Percentiles rank a stretch among this genome's conserved stretches.
These are phyloP conservation scores for Drosophila tristis DNA, from an alignment of 1,140 invertebrate genomes.

Conservation along the genomic window DNA sequence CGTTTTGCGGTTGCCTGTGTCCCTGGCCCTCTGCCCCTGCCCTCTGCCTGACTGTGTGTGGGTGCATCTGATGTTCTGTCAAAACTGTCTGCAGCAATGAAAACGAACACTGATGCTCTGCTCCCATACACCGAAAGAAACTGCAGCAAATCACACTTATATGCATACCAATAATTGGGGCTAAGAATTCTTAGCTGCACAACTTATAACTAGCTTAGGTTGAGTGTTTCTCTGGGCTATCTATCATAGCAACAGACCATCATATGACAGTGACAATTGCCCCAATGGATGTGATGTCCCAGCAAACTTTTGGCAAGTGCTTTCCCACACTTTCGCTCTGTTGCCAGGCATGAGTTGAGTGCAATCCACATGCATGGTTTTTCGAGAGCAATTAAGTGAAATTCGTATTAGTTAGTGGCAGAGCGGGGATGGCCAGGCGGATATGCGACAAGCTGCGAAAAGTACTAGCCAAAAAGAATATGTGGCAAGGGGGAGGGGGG, in stretches of 20 bases:
- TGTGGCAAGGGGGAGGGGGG: too few species aligned
- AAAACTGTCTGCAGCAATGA: constrained; percentile 62
- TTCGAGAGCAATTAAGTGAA: constrained; percentile 80
- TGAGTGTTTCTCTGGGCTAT: not conserved
- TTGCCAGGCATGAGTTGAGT: constrained; percentile 64
- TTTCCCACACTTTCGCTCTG: not conserved
- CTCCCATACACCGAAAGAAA: too few species aligned
- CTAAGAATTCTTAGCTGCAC: too few species aligned
- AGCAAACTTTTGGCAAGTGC: constrained; percentile 17
- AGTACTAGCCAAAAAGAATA: constrained; percentile 52
- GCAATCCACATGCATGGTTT: constrained; percentile 79
- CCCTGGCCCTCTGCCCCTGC: not conserved
- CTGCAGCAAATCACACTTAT: too few species aligned
- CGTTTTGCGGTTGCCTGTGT: constrained; percentile 50
- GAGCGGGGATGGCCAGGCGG: constrained; percentile 6
- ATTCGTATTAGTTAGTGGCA: constrained; percentile 71
- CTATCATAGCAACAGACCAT: too few species aligned
- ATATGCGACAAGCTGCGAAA: constrained; percentile 58
- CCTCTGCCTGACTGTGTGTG: constrained; percentile 11
- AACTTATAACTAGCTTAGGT: too few species aligned
- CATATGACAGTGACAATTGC: not conserved
- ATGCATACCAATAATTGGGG: too few species aligned
- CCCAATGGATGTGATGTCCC: not conserved
- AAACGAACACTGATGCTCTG: constrained; percentile 39
- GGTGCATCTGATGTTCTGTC: constrained; percentile 56